These are phyloP conservation scores for Hypolimnas misippus DNA, from an alignment of 2,888 invertebrate genomes.

Conservation along the genomic window DNA sequence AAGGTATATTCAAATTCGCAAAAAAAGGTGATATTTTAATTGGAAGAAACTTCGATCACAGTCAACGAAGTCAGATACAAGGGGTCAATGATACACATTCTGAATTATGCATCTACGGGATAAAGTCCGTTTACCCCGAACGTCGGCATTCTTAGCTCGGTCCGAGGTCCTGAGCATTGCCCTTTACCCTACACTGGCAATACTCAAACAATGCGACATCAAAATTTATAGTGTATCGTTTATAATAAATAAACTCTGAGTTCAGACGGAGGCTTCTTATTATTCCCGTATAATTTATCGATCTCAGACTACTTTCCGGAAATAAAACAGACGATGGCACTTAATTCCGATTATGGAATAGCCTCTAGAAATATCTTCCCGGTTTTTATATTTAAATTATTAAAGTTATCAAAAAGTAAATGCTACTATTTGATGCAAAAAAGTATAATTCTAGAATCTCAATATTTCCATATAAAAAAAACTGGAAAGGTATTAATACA, in stretches of 20 bases:
- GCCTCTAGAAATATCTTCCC: neutral
- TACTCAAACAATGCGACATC: conserved; percentile 44
- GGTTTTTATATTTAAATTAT: neutral
- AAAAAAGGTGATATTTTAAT: conserved; percentile 43
- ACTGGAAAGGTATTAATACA: too few species aligned
- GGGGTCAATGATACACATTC: conserved; percentile 66
- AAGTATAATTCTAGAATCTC: too few species aligned
- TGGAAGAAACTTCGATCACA: conserved; percentile 41
- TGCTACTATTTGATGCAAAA: neutral
- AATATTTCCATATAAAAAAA: too few species aligned
- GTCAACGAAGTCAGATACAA: conserved; percentile 48
- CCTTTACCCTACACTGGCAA: conserved; percentile 59
- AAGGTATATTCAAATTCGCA: conserved; percentile 42
- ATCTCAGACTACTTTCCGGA: conserved; percentile 36
- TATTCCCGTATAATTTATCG: conserved; percentile 40
- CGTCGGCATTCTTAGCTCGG: conserved; percentile 64
- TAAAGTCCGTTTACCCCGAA: conserved; percentile 68
- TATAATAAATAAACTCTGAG: conserved; percentile 41
- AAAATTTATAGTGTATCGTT: conserved; percentile 36
- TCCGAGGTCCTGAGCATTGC: conserved; percentile 55
- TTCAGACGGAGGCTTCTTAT: conserved; percentile 38
- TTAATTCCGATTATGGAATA: conserved; percentile 27
- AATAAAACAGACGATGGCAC: conserved; percentile 34
- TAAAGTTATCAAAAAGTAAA: neutral
- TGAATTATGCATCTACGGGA: conserved; percentile 64